phyloP scores from a whole-genome alignment of 1,140 invertebrate genomes.

The Neuroterus valhalla region DNA sequence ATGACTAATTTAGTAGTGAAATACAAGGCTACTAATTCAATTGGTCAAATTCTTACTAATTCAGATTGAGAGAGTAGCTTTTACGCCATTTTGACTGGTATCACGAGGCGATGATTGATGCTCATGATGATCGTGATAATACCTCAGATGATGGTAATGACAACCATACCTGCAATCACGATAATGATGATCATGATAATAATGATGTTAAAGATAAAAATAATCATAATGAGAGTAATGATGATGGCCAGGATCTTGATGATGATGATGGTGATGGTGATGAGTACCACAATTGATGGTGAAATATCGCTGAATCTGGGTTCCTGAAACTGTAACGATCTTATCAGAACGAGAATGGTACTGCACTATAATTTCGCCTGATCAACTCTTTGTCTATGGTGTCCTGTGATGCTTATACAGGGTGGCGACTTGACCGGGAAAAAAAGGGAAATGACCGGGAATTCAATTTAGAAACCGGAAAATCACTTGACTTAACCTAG shows the following conservation, averaged over 20 bases:
- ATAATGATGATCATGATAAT: neutral
- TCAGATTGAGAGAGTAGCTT: too few relatives aligned
- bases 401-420: neutral
- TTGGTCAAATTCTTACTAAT: too few relatives aligned
- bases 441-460: too few relatives aligned
- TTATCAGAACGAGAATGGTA: conserved; percentile 40
- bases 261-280: conserved; percentile 37
- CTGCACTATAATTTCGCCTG: conserved; percentile 25
- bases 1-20: too few relatives aligned
- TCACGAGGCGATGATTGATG: neutral
- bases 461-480: too few relatives aligned
- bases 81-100: conserved; percentile 28
- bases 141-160: neutral
- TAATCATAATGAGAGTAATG: conserved; percentile 5
- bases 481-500: too few relatives aligned
- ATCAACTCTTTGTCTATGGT: neutral
- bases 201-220: neutral
- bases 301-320: conserved; percentile 40
- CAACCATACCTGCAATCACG: conserved; percentile 1
- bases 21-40: too few relatives aligned
- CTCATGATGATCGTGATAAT: conserved; percentile 19
- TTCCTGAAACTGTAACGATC: conserved; percentile 39
- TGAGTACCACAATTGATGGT: conserved; percentile 37
- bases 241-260: neutral
- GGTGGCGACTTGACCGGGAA: too few relatives aligned